Conservation (phyloP, 1,140 invertebrate species). For the Trichonephila inaurata region DNA sequence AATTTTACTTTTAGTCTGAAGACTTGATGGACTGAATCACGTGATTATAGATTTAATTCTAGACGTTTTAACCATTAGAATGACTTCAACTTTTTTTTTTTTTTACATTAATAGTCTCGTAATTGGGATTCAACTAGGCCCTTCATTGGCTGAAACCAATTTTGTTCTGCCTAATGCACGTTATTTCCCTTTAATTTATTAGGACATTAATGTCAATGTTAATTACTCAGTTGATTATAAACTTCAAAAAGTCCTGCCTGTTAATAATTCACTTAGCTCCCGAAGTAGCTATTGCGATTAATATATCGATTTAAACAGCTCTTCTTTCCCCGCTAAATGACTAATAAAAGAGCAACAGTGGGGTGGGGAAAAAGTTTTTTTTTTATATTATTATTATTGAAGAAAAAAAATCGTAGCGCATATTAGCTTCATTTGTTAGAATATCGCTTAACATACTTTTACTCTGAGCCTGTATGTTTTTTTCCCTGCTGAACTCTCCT, state of each 20-base stretch:
- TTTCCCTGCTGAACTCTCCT: not conserved
- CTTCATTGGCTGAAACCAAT: constrained; percentile 28
- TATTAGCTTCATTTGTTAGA: constrained; percentile 76
- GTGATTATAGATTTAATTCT: not conserved
- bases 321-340: constrained; percentile 36
- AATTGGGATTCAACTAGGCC: constrained; percentile 28
- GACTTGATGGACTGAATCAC: not conserved
- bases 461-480: constrained; percentile 36
- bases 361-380: constrained; percentile 34
- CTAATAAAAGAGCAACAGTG: constrained; percentile 69
- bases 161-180: constrained; percentile 39
- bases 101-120: constrained; percentile 48
- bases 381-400: constrained; percentile 41
- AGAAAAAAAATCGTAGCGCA: constrained; percentile 45
- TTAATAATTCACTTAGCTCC: constrained; percentile 68
- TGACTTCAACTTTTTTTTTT: not conserved
- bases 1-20: not conserved
- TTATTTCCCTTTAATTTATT: constrained; percentile 50
- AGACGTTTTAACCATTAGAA: constrained; percentile 27
- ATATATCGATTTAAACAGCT: constrained; percentile 65
- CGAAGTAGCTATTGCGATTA: constrained; percentile 69
- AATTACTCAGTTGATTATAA: constrained; percentile 61
- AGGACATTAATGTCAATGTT: constrained; percentile 69
- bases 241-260: constrained; percentile 64
- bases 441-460: constrained; percentile 76